Conservation (phyloP, 1,140 invertebrate genomes). For the Lanistes nyassanus region DNA sequence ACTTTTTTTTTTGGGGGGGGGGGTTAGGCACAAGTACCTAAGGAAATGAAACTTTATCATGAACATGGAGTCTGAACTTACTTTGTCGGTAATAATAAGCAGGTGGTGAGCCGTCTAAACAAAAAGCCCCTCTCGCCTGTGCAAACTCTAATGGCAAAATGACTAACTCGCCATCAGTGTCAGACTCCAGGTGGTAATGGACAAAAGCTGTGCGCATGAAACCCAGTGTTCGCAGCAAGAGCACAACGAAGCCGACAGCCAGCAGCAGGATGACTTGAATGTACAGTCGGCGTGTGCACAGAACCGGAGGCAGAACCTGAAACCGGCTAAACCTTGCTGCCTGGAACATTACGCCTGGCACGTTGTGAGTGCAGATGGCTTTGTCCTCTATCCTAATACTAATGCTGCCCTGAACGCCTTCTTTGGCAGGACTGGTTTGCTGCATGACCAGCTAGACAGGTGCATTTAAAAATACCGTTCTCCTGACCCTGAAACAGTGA, state of each 20-base stretch:
- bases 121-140: conserved; percentile 35
- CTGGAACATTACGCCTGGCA: conserved; percentile 13
- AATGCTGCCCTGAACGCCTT: no score
- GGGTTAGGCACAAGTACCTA: no score
- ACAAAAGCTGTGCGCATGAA: conserved; percentile 46
- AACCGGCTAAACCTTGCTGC: conserved; percentile 31
- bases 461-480: no score
- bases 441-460: no score
- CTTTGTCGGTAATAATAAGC: conserved; percentile 52
- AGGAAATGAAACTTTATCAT: no score
- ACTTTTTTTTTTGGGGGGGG: no score
- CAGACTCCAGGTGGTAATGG: conserved; percentile 45
- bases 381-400: no score
- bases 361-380: no score
- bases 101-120: conserved; percentile 56
- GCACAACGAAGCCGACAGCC: conserved; percentile 35
- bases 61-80: conserved; percentile 16
- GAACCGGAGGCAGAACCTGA: conserved; percentile 37
- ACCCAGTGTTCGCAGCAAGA: conserved; percentile 39
- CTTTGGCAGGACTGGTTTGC: no score
- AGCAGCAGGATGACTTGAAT: conserved; percentile 40
- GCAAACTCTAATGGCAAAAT: conserved; percentile 47
- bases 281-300: conserved; percentile 44
- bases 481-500: no score
- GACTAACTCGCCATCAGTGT: conserved; percentile 51